These are phyloP conservation scores for Apus apus DNA, from an alignment of 2,113 vertebrate genomes.

Conservation along the genomic window DNA sequence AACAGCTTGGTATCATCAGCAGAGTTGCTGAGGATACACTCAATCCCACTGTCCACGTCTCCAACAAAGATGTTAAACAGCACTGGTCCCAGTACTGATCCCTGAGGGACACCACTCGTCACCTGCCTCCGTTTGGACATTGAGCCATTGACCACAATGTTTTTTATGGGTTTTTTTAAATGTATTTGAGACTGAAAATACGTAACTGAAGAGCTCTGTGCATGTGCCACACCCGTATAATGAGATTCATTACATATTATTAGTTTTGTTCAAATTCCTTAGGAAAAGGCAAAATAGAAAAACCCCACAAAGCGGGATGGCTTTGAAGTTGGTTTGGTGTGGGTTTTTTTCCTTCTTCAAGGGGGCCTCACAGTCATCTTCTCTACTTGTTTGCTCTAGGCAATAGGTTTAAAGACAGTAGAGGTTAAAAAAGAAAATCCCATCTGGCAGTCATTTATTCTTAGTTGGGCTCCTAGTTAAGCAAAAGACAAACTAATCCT, in stretches of 20 bases:
- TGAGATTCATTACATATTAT: background rate
- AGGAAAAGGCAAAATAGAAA: background rate
- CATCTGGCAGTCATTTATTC: background rate
- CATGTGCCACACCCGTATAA: background rate
- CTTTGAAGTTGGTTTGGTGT: background rate
- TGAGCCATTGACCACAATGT: background rate
- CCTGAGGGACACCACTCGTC: too few species aligned
- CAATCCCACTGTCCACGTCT: too few species aligned
- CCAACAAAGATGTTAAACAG: too few species aligned
- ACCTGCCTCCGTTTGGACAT: too few species aligned
- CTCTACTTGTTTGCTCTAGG: background rate
- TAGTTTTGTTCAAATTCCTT: background rate
- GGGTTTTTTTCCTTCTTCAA: background rate
- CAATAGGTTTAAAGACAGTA: background rate
- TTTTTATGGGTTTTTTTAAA: background rate
- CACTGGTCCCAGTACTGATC: too few species aligned
- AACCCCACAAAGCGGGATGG: background rate
- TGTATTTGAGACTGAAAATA: background rate
- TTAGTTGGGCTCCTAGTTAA: background rate
- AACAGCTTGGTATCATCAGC: too few species aligned
- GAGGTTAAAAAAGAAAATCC: background rate
- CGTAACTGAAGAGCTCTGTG: background rate
- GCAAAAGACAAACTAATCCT: background rate
- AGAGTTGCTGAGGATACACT: too few species aligned
- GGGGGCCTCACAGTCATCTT: background rate